phyloP scores from a whole-genome alignment of 2,888 invertebrate genomes.

The Pycnomerus fuliginosus region DNA sequence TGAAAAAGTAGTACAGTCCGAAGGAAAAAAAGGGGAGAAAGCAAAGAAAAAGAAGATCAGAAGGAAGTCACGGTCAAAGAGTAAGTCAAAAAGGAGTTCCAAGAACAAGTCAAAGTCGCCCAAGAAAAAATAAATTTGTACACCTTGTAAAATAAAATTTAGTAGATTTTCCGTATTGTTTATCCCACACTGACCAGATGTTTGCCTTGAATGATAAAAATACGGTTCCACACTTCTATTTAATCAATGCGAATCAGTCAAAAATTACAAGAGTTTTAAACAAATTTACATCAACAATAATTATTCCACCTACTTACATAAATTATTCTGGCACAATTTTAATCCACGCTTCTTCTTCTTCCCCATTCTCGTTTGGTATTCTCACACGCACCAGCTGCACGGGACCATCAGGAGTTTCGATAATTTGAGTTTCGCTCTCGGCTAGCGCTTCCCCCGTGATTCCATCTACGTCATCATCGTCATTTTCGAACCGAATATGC shows the following conservation, averaged over 20 bases:
- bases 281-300: not conserved
- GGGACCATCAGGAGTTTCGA: constrained; percentile 50
- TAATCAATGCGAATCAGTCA: no score
- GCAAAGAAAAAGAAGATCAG: constrained; percentile 42
- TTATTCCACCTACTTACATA: not conserved
- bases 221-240: no score
- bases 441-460: constrained; percentile 41
- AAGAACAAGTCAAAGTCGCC: constrained; percentile 38
- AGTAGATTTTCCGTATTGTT: not conserved
- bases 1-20: constrained; percentile 48
- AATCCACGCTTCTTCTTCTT: constrained; percentile 53
- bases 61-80: constrained; percentile 44
- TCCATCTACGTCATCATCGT: constrained; percentile 39
- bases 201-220: no score
- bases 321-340: constrained; percentile 48
- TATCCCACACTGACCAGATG: not conserved
- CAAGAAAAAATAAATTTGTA: constrained; percentile 27
- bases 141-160: not conserved
- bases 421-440: constrained; percentile 49
- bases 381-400: constrained; percentile 50
- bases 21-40: constrained; percentile 40
- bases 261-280: no score
- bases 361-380: constrained; percentile 50
- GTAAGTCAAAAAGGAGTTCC: constrained; percentile 35
- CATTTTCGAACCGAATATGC: constrained; percentile 47